These are phyloP conservation scores for Phodopus roborovskii DNA, from an alignment of 2,113 vertebrate genomes.

Conservation along the genomic window DNA sequence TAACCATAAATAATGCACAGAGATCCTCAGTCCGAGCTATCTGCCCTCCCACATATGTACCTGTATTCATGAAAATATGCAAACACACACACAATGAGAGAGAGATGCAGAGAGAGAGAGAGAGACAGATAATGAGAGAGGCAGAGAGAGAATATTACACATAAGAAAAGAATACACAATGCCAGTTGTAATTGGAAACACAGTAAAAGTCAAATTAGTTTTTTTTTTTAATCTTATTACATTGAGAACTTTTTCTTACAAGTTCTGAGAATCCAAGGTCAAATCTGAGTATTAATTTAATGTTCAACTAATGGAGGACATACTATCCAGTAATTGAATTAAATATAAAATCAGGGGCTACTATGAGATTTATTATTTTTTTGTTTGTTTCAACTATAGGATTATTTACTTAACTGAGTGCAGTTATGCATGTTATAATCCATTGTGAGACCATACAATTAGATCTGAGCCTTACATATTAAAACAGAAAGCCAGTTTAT, in stretches of 20 bases:
- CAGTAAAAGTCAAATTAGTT: neutral
- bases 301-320: neutral
- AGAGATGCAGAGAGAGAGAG: neutral
- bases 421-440: neutral
- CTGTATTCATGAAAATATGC: neutral
- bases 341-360: neutral
- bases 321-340: neutral
- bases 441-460: too few relatives aligned
- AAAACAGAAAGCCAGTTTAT: neutral
- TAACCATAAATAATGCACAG: neutral
- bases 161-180: neutral
- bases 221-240: neutral
- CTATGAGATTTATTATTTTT: neutral
- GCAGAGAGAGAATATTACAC: neutral
- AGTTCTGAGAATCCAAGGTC: neutral
- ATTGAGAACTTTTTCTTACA: neutral
- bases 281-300: neutral
- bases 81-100: neutral
- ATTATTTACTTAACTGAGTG: neutral
- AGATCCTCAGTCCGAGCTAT: neutral
- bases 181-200: neutral
- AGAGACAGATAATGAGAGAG: neutral
- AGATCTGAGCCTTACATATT: neutral
- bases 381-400: neutral
- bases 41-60: neutral